Percentiles rank a stretch among this genome's conserved stretches.
phyloP scores from a whole-genome alignment of 2,113 vertebrate species.

The Cryptomyrus ogoouensis region DNA sequence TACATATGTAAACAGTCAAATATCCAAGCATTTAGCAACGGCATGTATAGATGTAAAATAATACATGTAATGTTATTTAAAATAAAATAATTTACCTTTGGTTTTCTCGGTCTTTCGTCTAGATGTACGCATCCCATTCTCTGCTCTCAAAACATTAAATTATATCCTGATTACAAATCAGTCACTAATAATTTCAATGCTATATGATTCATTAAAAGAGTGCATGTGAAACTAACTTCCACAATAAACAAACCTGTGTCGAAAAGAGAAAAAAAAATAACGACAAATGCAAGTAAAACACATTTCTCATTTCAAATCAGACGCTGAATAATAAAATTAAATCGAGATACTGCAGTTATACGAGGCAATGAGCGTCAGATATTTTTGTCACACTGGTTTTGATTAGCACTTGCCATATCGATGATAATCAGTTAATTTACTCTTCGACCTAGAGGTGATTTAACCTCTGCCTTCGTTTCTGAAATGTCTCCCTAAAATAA shows the following conservation, averaged over 20 bases:
- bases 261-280: not conserved
- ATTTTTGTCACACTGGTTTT: slow-evolving; percentile 44
- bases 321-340: not conserved
- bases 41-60: not conserved
- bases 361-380: slow-evolving; percentile 5
- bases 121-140: not conserved
- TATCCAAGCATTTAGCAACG: not conserved
- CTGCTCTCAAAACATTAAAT: not conserved
- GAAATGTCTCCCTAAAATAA: slow-evolving; percentile 53
- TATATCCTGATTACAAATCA: not conserved
- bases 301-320: not conserved
- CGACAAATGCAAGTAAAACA: slow-evolving; percentile 46
- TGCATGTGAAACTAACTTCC: not conserved
- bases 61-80: not conserved
- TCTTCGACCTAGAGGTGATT: not conserved
- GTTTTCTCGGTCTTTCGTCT: not conserved
- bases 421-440: slow-evolving; percentile 21
- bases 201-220: not conserved
- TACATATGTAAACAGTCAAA: not conserved
- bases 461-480: slow-evolving; percentile 18
- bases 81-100: not conserved
- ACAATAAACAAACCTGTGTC: not conserved
- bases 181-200: not conserved
- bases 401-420: slow-evolving; percentile 31
- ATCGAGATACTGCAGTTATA: slow-evolving; percentile 59